Conservation (phyloP, 2,797 vertebrate species). For the Limnodromus scolopaceus region DNA sequence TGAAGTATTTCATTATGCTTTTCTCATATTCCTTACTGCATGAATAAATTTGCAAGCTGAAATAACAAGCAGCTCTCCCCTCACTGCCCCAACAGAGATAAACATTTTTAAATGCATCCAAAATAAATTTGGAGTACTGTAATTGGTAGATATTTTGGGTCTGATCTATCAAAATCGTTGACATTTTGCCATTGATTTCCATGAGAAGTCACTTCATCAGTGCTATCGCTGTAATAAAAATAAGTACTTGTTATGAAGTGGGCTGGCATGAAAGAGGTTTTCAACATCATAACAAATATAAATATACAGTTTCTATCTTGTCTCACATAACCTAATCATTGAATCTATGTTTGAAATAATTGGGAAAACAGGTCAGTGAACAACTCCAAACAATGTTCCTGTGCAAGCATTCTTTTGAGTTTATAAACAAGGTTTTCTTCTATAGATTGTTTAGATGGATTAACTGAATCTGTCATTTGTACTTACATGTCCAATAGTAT, state of each 20-base stretch:
- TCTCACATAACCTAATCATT: neutral
- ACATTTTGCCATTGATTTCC: slow-evolving; percentile 19
- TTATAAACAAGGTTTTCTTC: neutral
- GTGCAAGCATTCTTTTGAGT: neutral
- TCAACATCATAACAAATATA: neutral
- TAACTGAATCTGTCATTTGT: neutral
- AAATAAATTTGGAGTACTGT: neutral
- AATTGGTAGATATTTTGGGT: neutral
- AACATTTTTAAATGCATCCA: neutral
- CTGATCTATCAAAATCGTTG: slow-evolving; percentile 24
- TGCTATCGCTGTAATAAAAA: neutral
- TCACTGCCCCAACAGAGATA: neutral
- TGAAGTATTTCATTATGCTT: neutral
- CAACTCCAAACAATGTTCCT: neutral
- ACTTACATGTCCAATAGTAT: neutral
- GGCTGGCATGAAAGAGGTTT: neutral
- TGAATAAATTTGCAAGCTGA: neutral
- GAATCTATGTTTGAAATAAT: neutral
- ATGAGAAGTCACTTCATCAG: slow-evolving; percentile 14
- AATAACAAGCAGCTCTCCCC: neutral
- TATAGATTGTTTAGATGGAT: neutral
- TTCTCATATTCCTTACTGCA: neutral
- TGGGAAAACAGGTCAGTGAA: neutral
- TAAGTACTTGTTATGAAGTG: neutral
- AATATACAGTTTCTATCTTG: neutral